Percentiles rank a stretch among this genome's conserved stretches.
Evolutionary conservation across 1,140 invertebrate genomes (phyloP).

Genomic region (Drosophila takahashii): DNA sequence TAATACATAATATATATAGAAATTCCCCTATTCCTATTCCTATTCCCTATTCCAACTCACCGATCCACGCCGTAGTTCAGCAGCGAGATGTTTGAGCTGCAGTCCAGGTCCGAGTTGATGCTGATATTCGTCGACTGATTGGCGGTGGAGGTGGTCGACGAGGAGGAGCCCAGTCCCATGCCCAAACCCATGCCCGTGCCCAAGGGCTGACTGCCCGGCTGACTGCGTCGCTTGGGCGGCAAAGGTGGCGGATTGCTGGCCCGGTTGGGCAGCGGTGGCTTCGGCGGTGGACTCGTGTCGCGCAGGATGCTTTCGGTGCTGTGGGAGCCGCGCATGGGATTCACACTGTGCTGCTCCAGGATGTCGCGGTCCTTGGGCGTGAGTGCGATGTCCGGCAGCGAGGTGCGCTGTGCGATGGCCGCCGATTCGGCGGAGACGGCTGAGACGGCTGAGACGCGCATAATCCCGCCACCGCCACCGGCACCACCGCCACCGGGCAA

Average conservation of each 20-base stretch:
- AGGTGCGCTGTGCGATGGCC: conserved; percentile 85
- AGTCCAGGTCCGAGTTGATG: conserved; percentile 85
- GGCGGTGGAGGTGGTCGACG: conserved; percentile 44
- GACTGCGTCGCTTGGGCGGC: conserved; percentile 89
- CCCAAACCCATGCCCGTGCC: neutral
- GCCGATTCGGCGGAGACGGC: conserved; percentile 51
- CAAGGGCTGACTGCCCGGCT: conserved; percentile 75
- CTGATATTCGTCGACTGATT: conserved; percentile 74
- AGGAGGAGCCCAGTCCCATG: conserved; percentile 14
- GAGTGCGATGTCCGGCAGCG: conserved; percentile 91
- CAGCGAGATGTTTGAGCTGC: conserved; percentile 85
- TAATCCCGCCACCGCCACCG: conserved; percentile 18
- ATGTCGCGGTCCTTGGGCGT: conserved; percentile 87
- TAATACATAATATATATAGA: too few relatives aligned
- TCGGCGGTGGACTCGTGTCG: conserved; percentile 90
- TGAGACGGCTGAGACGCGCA: conserved; percentile 55
- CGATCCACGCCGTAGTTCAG: conserved; percentile 87
- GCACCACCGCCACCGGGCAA: conserved; percentile 17
- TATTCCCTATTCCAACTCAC: too few relatives aligned
- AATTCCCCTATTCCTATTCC: too few relatives aligned
- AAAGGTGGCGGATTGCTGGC: conserved; percentile 88
- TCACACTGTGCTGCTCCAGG: conserved; percentile 84
- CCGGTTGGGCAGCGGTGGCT: conserved; percentile 91
- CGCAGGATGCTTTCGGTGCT: conserved; percentile 88
- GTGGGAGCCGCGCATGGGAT: conserved; percentile 88